Conservation (phyloP, 2,797 vertebrate genomes). For the Galago senegalensis region DNA sequence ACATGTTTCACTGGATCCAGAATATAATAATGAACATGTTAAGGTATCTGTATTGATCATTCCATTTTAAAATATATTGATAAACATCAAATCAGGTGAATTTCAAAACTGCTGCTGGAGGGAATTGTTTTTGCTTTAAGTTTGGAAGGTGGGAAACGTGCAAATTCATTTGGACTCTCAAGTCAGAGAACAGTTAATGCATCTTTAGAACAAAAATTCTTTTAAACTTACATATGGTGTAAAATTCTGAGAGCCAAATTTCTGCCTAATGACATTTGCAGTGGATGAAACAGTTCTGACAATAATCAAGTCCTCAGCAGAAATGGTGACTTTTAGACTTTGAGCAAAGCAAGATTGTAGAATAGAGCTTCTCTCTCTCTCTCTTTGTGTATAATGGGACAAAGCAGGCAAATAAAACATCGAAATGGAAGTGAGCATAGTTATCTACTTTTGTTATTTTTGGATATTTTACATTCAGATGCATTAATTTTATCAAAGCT, state of each 20-base stretch:
- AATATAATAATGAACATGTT: neutral
- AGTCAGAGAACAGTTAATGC: neutral
- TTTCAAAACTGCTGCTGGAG: conserved; percentile 26
- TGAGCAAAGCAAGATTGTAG: neutral
- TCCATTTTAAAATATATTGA: neutral
- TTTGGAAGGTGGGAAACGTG: neutral
- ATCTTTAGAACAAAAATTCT: neutral
- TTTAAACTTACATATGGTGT: neutral
- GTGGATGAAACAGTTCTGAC: neutral
- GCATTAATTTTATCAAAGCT: neutral
- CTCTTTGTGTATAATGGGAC: neutral
- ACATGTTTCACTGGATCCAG: neutral
- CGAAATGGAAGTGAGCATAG: neutral
- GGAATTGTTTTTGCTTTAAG: neutral
- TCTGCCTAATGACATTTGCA: neutral
- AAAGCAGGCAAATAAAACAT: neutral
- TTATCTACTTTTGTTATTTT: too few species aligned
- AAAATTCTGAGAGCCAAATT: neutral
- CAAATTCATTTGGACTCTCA: neutral
- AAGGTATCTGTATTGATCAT: neutral
- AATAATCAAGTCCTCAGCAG: neutral
- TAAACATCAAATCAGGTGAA: neutral
- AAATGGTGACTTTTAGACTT: neutral
- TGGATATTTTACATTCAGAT: neutral
- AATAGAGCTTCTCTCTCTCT: neutral